A percentile compares a stretch with the other conserved stretches of the same genome.
These are phyloP conservation scores for Psittacula cyanocephala DNA, from an alignment of 2,113 vertebrate species.

Conservation along the genomic window DNA sequence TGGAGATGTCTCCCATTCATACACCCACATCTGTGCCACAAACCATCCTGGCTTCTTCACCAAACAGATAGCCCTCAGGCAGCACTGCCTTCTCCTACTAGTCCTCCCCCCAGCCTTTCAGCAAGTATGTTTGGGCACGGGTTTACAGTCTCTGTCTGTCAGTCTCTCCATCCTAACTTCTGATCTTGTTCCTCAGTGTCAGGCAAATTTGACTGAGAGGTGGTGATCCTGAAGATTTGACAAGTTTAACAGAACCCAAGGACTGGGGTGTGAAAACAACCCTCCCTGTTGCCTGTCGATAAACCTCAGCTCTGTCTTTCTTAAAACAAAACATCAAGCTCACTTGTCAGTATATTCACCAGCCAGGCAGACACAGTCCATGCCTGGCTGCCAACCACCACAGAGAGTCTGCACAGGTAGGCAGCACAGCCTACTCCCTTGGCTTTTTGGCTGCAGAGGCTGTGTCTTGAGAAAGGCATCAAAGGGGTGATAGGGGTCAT, in stretches of 20 bases:
- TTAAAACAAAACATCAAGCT: not conserved
- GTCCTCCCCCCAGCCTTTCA: not conserved
- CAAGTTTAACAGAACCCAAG: not conserved
- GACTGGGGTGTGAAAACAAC: rapidly evolving
- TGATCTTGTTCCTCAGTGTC: not conserved
- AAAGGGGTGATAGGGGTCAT: not conserved
- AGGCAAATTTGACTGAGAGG: not conserved
- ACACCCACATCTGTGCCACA: not conserved
- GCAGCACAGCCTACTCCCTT: not conserved
- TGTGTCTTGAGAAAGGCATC: not conserved
- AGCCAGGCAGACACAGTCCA: not conserved
- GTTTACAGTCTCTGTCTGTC: not conserved
- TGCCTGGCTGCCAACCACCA: not conserved
- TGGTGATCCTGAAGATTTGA: not conserved
- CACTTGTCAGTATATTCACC: not conserved
- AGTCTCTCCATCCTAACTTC: not conserved
- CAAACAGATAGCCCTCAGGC: not conserved
- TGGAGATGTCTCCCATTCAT: not conserved
- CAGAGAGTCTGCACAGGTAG: not conserved
- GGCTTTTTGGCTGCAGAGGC: not conserved
- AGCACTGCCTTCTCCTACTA: not conserved
- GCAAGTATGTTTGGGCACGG: not conserved
- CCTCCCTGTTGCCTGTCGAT: not conserved
- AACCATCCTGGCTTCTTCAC: not conserved
- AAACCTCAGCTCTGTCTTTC: not conserved